Evolutionary conservation across 2,888 invertebrate species (phyloP).

Genomic region (Schrankia costaestrigalis): DNA sequence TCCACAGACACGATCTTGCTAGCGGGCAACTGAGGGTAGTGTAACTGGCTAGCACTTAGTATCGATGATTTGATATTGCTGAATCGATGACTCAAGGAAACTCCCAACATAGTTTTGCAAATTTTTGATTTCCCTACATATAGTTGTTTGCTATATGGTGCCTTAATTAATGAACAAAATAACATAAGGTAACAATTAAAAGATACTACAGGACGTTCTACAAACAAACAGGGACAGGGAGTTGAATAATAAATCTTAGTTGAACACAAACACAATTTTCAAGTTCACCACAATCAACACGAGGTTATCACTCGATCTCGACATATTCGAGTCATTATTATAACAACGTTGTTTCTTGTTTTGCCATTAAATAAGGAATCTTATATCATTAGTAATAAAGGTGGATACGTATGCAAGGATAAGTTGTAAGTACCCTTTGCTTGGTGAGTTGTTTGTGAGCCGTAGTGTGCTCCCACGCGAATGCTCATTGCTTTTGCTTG

Average conservation of each 20-base stretch:
- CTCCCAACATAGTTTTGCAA: too few relatives aligned
- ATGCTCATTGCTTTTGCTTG: constrained; percentile 63
- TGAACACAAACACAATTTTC: constrained; percentile 54
- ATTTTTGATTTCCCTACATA: too few relatives aligned
- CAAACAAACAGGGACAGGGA: constrained; percentile 16
- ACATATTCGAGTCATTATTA: constrained; percentile 56
- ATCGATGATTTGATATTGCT: too few relatives aligned
- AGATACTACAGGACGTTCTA: constrained; percentile 20
- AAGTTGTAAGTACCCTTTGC: constrained; percentile 48
- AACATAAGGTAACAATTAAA: too few relatives aligned
- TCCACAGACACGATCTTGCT: too few relatives aligned
- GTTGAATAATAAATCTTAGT: constrained; percentile 51
- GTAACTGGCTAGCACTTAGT: too few relatives aligned
- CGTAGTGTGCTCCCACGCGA: constrained; percentile 57
- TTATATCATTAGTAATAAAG: constrained; percentile 30
- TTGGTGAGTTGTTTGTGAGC: constrained; percentile 61
- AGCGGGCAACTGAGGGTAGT: too few relatives aligned
- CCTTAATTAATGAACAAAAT: too few relatives aligned
- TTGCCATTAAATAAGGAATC: constrained; percentile 18
- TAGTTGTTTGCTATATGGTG: too few relatives aligned
- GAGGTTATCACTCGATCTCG: constrained; percentile 57
- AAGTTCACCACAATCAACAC: constrained; percentile 56
- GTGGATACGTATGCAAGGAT: constrained; percentile 24
- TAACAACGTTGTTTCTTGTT: constrained; percentile 23
- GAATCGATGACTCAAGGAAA: too few relatives aligned